Evolutionary conservation across 2,113 vertebrate species (phyloP).

Genomic region (Phainopepla nitens): DNA sequence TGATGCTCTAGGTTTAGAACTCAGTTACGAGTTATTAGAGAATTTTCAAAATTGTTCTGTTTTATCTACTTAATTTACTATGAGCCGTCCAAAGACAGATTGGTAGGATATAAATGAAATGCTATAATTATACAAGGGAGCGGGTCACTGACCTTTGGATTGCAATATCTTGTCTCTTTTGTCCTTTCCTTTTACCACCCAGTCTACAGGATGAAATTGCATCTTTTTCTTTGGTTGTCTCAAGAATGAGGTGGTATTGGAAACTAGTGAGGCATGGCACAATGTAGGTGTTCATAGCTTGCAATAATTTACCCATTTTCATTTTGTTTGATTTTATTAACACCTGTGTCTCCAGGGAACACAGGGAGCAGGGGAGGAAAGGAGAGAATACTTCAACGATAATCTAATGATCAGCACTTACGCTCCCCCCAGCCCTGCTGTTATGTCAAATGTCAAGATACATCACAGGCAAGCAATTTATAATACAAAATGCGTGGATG

Average conservation of each 20-base stretch:
- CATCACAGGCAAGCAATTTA: constrained; percentile 53
- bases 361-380: constrained; percentile 71
- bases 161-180: constrained; percentile 96
- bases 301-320: constrained; percentile 82
- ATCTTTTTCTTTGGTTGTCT: constrained; percentile 80
- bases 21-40: not conserved
- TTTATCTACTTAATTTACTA: constrained; percentile 67
- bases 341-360: constrained; percentile 87
- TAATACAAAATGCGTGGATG: not conserved
- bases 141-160: constrained; percentile 89
- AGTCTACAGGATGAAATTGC: constrained; percentile 86
- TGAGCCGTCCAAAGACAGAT: constrained; percentile 47
- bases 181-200: constrained; percentile 76
- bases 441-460: constrained; percentile 74
- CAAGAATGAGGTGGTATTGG: constrained; percentile 85
- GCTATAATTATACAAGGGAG: constrained; percentile 92
- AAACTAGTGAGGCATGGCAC: constrained; percentile 88
- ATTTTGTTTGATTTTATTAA: constrained; percentile 89
- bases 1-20: not conserved
- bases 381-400: constrained; percentile 76
- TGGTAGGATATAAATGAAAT: constrained; percentile 86
- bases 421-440: constrained; percentile 58
- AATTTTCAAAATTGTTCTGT: constrained; percentile 42
- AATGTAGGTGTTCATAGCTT: constrained; percentile 70
- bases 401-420: constrained; percentile 82